A percentile compares a stretch with the other conserved stretches of the same genome.
Evolutionary conservation across 2,888 invertebrate species (phyloP).

Genomic region (Xanthorhoe designata): DNA sequence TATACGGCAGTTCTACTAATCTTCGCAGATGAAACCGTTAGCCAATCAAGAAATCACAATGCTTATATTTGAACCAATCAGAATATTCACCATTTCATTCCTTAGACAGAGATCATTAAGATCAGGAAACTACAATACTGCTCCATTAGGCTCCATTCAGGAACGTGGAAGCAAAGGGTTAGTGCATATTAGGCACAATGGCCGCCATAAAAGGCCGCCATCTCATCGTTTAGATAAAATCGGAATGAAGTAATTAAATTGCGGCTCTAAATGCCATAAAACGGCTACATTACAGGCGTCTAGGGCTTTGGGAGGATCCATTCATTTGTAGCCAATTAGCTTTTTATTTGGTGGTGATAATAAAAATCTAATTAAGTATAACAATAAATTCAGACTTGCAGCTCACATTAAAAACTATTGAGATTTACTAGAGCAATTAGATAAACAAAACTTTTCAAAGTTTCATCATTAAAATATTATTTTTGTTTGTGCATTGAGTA

Average conservation of each 20-base stretch:
- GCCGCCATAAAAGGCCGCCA: slow-evolving; percentile 23
- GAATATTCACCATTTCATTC: slow-evolving; percentile 15
- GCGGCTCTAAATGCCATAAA: slow-evolving; percentile 27
- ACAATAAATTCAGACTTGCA: not conserved
- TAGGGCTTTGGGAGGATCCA: slow-evolving; percentile 3
- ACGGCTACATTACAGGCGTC: slow-evolving; percentile 16
- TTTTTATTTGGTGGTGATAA: not conserved
- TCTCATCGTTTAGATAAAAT: slow-evolving; percentile 30
- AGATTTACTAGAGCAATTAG: too few relatives aligned
- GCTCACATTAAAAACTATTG: not conserved
- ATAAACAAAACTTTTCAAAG: too few relatives aligned
- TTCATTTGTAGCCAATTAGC: slow-evolving; percentile 20
- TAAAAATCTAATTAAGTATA: slow-evolving; percentile 14
- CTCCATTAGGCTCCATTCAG: slow-evolving; percentile 24
- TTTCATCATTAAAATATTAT: too few relatives aligned
- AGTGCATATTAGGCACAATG: slow-evolving; percentile 35
- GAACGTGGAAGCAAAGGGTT: slow-evolving; percentile 20
- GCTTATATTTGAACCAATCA: not conserved
- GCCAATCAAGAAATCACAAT: not conserved
- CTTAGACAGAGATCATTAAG: slow-evolving; percentile 26
- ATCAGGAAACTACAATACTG: slow-evolving; percentile 15
- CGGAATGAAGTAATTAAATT: slow-evolving; percentile 35
- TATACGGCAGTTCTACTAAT: too few relatives aligned
- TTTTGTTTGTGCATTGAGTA: too few relatives aligned
- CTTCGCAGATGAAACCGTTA: not conserved